Evolutionary conservation across 2,797 vertebrate genomes (phyloP).

Genomic region (Mycteria americana): DNA sequence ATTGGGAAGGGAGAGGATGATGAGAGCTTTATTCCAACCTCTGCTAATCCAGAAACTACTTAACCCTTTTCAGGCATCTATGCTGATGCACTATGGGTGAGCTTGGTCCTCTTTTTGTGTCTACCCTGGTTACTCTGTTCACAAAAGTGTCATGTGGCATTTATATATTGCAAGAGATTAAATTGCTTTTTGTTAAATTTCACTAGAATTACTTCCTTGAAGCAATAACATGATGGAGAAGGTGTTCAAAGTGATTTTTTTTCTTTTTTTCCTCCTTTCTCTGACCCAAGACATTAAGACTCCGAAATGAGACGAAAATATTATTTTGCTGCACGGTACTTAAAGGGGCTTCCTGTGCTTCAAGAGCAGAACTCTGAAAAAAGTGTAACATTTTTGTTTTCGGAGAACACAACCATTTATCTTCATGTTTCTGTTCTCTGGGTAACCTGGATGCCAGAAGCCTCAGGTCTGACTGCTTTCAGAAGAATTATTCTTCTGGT

Average conservation of each 20-base stretch:
- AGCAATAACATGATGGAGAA: not conserved
- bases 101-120: not conserved
- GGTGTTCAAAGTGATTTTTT: not conserved
- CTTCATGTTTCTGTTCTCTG: not conserved
- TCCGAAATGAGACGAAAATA: not conserved
- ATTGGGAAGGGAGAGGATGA: not conserved
- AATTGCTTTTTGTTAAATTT: not conserved
- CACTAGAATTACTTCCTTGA: not conserved
- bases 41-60: slow-evolving; percentile 5
- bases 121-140: not conserved
- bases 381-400: not conserved
- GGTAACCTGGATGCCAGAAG: not conserved
- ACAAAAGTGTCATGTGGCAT: not conserved
- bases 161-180: not conserved
- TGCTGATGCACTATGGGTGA: not conserved
- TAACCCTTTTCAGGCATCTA: slow-evolving; percentile 1
- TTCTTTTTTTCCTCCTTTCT: not conserved
- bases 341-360: not conserved
- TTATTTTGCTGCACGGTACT: not conserved
- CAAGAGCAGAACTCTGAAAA: not conserved
- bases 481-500: not conserved
- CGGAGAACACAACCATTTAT: not conserved
- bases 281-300: not conserved
- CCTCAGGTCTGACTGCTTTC: not conserved
- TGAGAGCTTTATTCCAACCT: slow-evolving; percentile 6